Base-by-base conservation (phyloP, 2,888 invertebrate species). In the Pyrocoelia pectoralis region DNA sequence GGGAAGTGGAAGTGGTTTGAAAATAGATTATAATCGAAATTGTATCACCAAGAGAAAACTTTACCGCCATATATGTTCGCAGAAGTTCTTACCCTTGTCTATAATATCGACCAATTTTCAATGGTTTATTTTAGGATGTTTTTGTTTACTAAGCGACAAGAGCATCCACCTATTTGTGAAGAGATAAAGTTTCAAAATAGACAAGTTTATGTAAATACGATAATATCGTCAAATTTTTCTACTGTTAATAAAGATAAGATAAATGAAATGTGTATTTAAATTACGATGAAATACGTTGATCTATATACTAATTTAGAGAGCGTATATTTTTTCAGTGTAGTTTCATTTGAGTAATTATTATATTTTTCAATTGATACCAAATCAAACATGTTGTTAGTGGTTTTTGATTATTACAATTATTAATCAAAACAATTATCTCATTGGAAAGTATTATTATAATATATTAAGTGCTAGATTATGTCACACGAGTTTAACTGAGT, bases 21-120 rank as follows among this genome's bases (percentile, higher is more conserved):
- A 33, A 33, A 33, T 33, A 33, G 33, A 33, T 33, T 33, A 33
- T 33, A n/a, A n/a, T 33, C n/a, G 33, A 33, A 33, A 33, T 33
- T 2, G 33, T 33, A 33, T n/a, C 33, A n/a, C 9, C n/a, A 33
- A n/a, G 3, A 33, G 24, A 33, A 33, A 33, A 33, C n/a, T 33
- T 33, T 2, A 3, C 33, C 10, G 33, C n/a, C n/a, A n/a, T 33
- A 33, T n/a, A 33, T 4, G n/a, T n/a, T 33, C 24, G 33, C 33
- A 33, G n/a, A 33, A 33, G 24, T 24, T 24, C 24, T 33, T n/a
- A n/a, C 2, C 2, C 33, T 3, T 3, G 10, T 6, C n/a, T 33
- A 4, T 8, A n/a, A 8, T 3, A 33, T 8, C 8, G 9, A n/a
- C 2, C n/a, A 8, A 33, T 33, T 33, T 33, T n/a, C 2, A 33